Base-by-base conservation (phyloP, 2,888 invertebrate genomes). In the Pyrgus malvae region DNA sequence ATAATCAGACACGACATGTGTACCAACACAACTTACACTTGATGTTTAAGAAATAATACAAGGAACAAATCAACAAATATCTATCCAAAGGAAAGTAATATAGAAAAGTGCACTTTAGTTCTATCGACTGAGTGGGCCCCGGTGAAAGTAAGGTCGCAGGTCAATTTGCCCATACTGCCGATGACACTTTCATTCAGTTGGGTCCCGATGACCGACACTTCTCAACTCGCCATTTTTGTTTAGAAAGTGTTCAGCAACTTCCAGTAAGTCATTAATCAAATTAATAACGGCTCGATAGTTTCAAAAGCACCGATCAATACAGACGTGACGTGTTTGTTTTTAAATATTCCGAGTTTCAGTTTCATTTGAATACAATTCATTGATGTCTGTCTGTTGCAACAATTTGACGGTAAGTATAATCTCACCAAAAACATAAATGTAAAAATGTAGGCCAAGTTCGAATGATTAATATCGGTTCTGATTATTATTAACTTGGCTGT, bases 261-360 rank as follows among this genome's bases (percentile, higher is more conserved):
- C 45, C 45, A 53, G 45, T 45, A 45, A 31, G 45, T 44, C 53
- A 53, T 53, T 53, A 45, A 53, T 53, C 53, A 53, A 53, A 53
- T 53, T 53, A 45, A 53, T 53, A 45, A 53, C 45, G 45, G 21
- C 16, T 35, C 45, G 45, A 45, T 53, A 53, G 53, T 38, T 45
- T 38, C 53, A 45, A 46, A 54, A 54, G 53, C 31, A 31, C 8
- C 53, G 53, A 53, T 53, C 45, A 23, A 53, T 46, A 23, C 14
- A n/a, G 27, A 8, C 6, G 35, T 44, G 25, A 46, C 14, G 42
- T 48, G 42, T 48, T 53, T 38, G 19, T 51, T 54, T 33, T 48
- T 11, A 19, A 19, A 11, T 19, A 21, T 37, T 56, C n/a, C 8
- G 14, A 41, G 29, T 53, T 29, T 12, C 11, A 17, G n/a, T 17